Conservation (phyloP, 2,888 invertebrate genomes). For the Agelastica alni region DNA sequence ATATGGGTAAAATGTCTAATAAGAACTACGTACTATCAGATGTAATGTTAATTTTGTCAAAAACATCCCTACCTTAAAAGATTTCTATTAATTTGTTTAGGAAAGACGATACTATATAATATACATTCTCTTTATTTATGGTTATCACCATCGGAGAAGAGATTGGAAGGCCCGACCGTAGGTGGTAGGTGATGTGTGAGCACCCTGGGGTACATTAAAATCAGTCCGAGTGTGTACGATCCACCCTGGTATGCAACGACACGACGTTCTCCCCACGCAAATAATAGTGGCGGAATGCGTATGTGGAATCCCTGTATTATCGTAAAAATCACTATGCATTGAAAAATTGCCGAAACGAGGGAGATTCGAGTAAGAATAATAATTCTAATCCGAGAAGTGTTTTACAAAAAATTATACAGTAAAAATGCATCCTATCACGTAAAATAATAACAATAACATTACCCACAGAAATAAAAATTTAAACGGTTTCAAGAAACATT, state of each 20-base stretch:
- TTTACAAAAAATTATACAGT: too few relatives aligned
- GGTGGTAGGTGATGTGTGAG: conserved; percentile 44
- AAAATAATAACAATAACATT: too few relatives aligned
- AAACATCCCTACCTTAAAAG: too few relatives aligned
- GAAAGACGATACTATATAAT: too few relatives aligned
- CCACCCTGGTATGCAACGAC: conserved; percentile 11
- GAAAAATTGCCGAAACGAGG: conserved; percentile 50
- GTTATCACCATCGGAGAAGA: conserved; percentile 33
- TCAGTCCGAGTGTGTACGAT: conserved; percentile 36
- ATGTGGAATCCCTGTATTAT: conserved; percentile 52
- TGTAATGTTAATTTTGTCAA: too few relatives aligned
- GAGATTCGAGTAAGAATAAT: conserved; percentile 6
- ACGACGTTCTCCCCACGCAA: conserved; percentile 47
- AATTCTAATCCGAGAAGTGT: too few relatives aligned
- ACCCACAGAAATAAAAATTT: too few relatives aligned
- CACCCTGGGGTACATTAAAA: conserved; percentile 47
- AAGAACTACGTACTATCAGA: too few relatives aligned
- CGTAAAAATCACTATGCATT: conserved; percentile 60
- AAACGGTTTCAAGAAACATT: too few relatives aligned
- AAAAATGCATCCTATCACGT: too few relatives aligned
- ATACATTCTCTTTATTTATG: conserved; percentile 48
- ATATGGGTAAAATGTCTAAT: too few relatives aligned
- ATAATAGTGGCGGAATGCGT: conserved; percentile 41
- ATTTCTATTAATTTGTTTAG: too few relatives aligned
- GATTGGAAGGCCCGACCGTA: conserved; percentile 19